Evolutionary conservation across 2,888 invertebrate genomes (phyloP).

Genomic region (Adelognathus sp.): DNA sequence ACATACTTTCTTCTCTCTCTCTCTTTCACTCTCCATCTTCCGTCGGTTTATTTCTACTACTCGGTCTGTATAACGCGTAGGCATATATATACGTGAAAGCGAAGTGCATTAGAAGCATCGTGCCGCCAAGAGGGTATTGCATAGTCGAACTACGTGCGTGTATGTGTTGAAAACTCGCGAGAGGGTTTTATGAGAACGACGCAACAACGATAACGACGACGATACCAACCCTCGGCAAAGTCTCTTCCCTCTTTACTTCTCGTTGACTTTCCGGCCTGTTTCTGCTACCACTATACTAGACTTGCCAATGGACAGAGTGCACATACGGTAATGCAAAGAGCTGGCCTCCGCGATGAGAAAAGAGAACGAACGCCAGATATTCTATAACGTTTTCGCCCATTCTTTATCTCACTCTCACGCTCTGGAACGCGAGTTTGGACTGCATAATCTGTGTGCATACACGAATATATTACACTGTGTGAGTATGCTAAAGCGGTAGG

Average conservation of each 20-base stretch:
- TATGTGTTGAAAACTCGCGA: not conserved
- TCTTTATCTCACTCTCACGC: not conserved
- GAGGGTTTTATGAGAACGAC: slow-evolving; percentile 25
- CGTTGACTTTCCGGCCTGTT: slow-evolving; percentile 38
- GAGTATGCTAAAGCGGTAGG: slow-evolving; percentile 38
- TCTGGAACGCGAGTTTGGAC: slow-evolving; percentile 24
- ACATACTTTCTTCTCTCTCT: slow-evolving; percentile 3
- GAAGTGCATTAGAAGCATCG: slow-evolving; percentile 44
- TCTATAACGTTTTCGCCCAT: not conserved
- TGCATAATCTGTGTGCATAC: slow-evolving; percentile 51
- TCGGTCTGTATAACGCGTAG: not conserved
- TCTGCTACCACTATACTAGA: not conserved
- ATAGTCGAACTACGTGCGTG: slow-evolving; percentile 6
- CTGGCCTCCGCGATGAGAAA: not conserved
- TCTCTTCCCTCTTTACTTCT: not conserved
- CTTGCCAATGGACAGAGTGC: slow-evolving; percentile 22
- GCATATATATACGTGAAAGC: slow-evolving; percentile 43
- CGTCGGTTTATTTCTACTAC: slow-evolving; percentile 19
- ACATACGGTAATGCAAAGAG: not conserved
- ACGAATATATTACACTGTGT: slow-evolving; percentile 51
- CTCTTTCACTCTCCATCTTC: not conserved
- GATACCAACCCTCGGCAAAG: slow-evolving; percentile 40
- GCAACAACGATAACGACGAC: slow-evolving; percentile 49
- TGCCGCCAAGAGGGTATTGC: slow-evolving; percentile 46
- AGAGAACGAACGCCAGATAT: not conserved